Conservation (phyloP, 1,140 invertebrate species). For the Drosophila nigrodunni region DNA sequence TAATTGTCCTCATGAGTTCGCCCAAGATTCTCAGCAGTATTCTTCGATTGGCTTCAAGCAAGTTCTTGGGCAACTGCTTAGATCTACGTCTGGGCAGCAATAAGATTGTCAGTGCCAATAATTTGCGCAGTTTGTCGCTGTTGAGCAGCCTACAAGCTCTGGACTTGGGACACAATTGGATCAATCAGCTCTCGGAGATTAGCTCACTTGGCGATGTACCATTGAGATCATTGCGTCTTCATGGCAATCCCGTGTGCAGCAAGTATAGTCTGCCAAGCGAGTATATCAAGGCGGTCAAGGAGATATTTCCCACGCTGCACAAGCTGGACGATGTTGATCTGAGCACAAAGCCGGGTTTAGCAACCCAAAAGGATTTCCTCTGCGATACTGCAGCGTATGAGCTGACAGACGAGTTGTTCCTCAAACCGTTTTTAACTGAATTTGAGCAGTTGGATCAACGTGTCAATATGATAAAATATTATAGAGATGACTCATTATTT, state of each 20-base stretch:
- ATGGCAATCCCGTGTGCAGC: slow-evolving; percentile 85
- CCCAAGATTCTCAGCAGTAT: slow-evolving; percentile 49
- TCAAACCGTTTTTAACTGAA: slow-evolving; percentile 55
- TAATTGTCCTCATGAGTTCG: slow-evolving; percentile 63
- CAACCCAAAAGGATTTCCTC: slow-evolving; percentile 66
- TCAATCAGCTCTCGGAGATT: slow-evolving; percentile 52
- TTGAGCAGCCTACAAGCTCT: slow-evolving; percentile 63
- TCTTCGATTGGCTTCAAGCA: slow-evolving; percentile 51
- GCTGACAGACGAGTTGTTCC: slow-evolving; percentile 56
- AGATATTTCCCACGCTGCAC: slow-evolving; percentile 82
- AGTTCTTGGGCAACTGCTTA: slow-evolving; percentile 60
- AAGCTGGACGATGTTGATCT: slow-evolving; percentile 65
- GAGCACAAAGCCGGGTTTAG: slow-evolving; percentile 40
- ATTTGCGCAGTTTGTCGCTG: slow-evolving; percentile 38
- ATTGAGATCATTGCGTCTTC: slow-evolving; percentile 78
- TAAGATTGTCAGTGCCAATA: slow-evolving; percentile 55
- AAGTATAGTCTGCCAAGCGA: slow-evolving; percentile 84
- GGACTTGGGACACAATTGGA: slow-evolving; percentile 73
- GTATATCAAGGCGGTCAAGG: slow-evolving; percentile 84
- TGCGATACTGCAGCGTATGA: slow-evolving; percentile 69
- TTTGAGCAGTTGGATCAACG: slow-evolving; percentile 49
- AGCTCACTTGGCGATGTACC: slow-evolving; percentile 48
- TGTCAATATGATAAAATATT: slow-evolving; percentile 43
- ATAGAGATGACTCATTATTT: slow-evolving; percentile 57
- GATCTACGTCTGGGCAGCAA: slow-evolving; percentile 66